Conservation (phyloP, 2,113 vertebrate genomes). For the Sapayoa aenigma region DNA sequence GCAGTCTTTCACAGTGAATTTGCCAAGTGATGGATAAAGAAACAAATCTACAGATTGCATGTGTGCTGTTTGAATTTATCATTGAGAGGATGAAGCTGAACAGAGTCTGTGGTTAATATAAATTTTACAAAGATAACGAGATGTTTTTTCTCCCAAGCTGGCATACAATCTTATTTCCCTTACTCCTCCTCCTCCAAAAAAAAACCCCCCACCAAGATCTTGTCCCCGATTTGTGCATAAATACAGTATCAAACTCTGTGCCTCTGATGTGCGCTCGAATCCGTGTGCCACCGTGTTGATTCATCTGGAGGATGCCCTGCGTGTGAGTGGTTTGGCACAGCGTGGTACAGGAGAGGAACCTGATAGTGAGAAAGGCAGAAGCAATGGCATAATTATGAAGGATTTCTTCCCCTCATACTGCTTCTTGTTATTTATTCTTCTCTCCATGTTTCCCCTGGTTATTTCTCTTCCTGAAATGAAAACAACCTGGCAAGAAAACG, state of each 20-base stretch:
- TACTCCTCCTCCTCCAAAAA: neutral
- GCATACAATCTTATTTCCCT: neutral
- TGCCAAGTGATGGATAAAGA: neutral
- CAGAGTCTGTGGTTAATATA: neutral
- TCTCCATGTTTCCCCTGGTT: slow-evolving; percentile 35
- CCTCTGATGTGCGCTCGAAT: neutral
- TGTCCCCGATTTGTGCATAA: slow-evolving; percentile 20
- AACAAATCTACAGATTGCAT: neutral
- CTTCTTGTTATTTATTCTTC: slow-evolving; percentile 44
- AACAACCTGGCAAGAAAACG: slow-evolving; percentile 64
- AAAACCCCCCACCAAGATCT: neutral
- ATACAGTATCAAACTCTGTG: neutral
- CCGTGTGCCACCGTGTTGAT: neutral
- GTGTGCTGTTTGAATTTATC: neutral
- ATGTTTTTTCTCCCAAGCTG: neutral
- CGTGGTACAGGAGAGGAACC: neutral
- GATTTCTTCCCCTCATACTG: neutral
- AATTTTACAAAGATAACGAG: neutral
- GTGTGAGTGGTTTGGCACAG: slow-evolving; percentile 1
- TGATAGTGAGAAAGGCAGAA: neutral
- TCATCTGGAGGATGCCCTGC: neutral
- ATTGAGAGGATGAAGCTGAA: slow-evolving; percentile 3
- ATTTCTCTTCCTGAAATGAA: slow-evolving; percentile 58
- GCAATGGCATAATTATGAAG: slow-evolving; percentile 5
- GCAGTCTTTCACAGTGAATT: neutral